These are phyloP conservation scores for Takifugu flavidus DNA, from an alignment of 2,113 vertebrate genomes.

Conservation along the genomic window DNA sequence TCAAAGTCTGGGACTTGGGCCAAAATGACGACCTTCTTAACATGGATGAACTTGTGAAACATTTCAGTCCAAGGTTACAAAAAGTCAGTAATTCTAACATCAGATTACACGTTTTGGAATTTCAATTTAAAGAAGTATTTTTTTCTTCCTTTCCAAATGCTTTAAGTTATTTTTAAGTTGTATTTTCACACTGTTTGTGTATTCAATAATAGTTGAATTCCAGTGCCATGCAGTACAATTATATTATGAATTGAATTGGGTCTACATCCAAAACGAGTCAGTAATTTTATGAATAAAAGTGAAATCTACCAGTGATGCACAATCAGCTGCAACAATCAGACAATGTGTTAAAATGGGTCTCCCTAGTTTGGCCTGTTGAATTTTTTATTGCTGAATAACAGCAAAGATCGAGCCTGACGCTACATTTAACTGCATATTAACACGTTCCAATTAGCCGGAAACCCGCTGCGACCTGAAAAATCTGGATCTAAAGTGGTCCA, in stretches of 20 bases:
- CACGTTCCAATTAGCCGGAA: conserved; percentile 27
- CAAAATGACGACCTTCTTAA: no score
- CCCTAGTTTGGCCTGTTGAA: conserved; percentile 19
- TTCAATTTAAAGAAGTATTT: background rate
- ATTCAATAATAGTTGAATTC: no score
- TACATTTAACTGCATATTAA: conserved; percentile 30
- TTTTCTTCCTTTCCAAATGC: background rate
- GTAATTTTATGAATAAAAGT: background rate
- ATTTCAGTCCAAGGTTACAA: no score
- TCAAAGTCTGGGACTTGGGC: no score
- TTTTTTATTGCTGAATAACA: conserved; percentile 36
- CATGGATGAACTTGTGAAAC: no score
- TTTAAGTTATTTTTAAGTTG: background rate
- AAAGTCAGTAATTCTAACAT: no score
- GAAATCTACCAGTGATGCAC: background rate
- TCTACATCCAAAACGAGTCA: no score
- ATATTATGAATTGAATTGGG: no score
- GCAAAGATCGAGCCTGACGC: conserved; percentile 9
- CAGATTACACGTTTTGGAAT: no score
- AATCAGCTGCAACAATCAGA: background rate
- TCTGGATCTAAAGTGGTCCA: conserved; percentile 12
- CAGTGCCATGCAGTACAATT: no score
- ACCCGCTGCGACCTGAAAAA: conserved; percentile 4
- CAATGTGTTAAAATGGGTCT: conserved; percentile 4
- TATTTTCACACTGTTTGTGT: background rate